phyloP scores from a whole-genome alignment of 2,797 vertebrate genomes.

The Rhinophrynus dorsalis region DNA sequence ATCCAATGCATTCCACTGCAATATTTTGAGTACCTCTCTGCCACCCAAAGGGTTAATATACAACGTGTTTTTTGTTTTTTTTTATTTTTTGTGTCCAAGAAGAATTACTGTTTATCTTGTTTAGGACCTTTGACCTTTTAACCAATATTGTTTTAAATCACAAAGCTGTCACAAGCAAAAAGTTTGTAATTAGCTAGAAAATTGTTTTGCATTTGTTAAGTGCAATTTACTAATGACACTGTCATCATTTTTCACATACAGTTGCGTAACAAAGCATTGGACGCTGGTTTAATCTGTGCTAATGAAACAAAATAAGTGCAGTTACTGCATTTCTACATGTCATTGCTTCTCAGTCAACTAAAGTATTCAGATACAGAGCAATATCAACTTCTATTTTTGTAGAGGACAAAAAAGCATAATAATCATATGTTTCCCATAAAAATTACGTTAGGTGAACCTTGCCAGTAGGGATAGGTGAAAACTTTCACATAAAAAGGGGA shows the following conservation, averaged over 20 bases:
- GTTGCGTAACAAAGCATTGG: background rate
- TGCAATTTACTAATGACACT: conserved; percentile 3
- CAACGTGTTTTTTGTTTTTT: too few relatives aligned
- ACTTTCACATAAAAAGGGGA: too few relatives aligned
- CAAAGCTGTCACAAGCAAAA: background rate
- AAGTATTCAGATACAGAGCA: background rate
- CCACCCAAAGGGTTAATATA: too few relatives aligned
- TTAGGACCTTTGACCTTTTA: background rate
- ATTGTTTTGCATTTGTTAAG: conserved; percentile 12
- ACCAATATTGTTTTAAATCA: background rate
- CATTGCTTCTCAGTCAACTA: background rate
- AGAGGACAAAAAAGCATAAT: too few relatives aligned
- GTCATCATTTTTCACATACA: conserved; percentile 27
- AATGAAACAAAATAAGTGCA: conserved; percentile 10
- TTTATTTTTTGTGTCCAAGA: too few relatives aligned
- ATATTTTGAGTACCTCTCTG: too few relatives aligned
- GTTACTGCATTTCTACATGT: background rate
- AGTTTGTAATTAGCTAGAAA: conserved; percentile 12
- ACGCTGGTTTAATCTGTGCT: conserved; percentile 14
- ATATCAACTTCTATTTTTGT: too few relatives aligned
- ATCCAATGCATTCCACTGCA: too few relatives aligned
- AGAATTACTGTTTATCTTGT: background rate
- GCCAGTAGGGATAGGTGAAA: too few relatives aligned
- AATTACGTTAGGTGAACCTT: too few relatives aligned
- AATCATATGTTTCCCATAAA: too few relatives aligned